These are phyloP conservation scores for Lacerta bilineata DNA, from an alignment of 2,797 vertebrate genomes.

Conservation along the genomic window DNA sequence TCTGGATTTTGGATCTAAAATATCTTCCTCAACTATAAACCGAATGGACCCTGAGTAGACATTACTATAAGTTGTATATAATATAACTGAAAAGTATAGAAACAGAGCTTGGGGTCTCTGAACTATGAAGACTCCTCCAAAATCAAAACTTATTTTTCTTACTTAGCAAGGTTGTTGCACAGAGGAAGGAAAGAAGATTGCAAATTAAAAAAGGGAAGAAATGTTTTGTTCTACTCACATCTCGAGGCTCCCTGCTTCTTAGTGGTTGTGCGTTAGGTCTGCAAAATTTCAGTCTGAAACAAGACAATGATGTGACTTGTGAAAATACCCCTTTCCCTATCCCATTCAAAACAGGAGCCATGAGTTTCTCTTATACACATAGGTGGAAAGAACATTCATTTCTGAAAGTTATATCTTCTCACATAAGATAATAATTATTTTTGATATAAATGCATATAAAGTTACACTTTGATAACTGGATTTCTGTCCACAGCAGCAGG, in stretches of 20 bases:
- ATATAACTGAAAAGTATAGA: not conserved
- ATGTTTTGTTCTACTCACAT: constrained; percentile 55
- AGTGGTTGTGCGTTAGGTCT: constrained; percentile 12
- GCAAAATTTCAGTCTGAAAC: constrained; percentile 51
- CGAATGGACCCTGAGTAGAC: not conserved
- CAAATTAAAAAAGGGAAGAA: not conserved
- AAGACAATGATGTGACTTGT: constrained; percentile 26
- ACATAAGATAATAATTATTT: not conserved
- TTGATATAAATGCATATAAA: not conserved
- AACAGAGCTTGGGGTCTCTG: not conserved
- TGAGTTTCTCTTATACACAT: too few relatives aligned
- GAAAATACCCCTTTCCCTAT: not conserved
- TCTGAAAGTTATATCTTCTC: not conserved
- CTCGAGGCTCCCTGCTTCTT: constrained; percentile 21
- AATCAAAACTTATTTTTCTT: not conserved
- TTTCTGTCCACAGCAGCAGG: not conserved
- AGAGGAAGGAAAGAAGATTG: not conserved
- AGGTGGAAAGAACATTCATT: not conserved
- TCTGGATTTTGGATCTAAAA: not conserved
- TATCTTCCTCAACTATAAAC: not conserved
- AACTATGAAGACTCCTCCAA: not conserved
- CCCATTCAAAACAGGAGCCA: not conserved
- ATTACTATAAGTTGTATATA: not conserved
- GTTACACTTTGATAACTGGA: not conserved
- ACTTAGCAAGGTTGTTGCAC: not conserved